Conservation (phyloP, 2,797 vertebrate genomes). For the Selene dorsalis region DNA sequence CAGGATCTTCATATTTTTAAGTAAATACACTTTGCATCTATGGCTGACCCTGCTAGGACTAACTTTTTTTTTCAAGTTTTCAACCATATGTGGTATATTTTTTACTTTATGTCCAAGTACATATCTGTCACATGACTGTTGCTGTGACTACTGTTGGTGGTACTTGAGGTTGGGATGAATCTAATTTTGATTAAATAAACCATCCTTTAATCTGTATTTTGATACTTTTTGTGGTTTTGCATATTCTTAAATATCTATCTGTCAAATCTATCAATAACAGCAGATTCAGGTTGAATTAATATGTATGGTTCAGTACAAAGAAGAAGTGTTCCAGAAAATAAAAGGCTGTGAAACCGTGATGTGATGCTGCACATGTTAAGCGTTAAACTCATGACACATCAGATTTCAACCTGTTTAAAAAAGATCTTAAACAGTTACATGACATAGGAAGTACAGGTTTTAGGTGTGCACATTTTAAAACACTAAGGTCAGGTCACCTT, state of each 20-base stretch:
- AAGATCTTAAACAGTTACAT: background rate
- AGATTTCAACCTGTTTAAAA: background rate
- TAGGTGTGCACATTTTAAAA: background rate
- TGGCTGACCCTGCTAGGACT: too few relatives aligned
- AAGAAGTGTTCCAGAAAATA: background rate
- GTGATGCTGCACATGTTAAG: background rate
- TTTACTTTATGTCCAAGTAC: too few relatives aligned
- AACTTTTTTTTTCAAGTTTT: too few relatives aligned
- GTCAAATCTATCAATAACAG: background rate
- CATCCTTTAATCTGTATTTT: background rate
- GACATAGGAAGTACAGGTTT: background rate
- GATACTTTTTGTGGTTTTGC: background rate
- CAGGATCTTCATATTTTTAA: too few relatives aligned
- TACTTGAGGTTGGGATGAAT: background rate
- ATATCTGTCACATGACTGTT: background rate
- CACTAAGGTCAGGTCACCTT: conserved; percentile 87
- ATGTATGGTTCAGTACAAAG: background rate
- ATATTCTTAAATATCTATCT: background rate
- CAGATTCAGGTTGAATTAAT: background rate
- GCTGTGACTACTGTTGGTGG: background rate
- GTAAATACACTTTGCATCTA: too few relatives aligned
- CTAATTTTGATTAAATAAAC: background rate
- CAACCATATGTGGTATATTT: too few relatives aligned
- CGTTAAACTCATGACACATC: background rate
- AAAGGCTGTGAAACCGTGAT: background rate